phyloP scores from a whole-genome alignment of 2,113 vertebrate species.

The Microtus montanus region DNA sequence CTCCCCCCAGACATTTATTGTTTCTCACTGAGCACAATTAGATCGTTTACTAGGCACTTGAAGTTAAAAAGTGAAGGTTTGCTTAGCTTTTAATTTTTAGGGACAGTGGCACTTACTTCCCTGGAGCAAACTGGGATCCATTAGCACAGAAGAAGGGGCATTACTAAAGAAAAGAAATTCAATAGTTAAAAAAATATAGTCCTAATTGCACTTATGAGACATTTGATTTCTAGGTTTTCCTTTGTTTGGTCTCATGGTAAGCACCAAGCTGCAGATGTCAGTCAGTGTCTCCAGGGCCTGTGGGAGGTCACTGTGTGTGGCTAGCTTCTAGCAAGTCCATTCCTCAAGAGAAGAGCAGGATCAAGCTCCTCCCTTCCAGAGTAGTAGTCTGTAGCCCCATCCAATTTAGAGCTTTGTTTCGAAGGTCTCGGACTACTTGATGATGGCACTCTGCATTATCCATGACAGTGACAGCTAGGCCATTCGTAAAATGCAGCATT shows the following conservation, averaged over 20 bases:
- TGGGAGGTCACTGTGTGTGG: neutral
- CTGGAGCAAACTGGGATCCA: neutral
- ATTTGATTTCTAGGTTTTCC: neutral
- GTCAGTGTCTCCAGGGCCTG: neutral
- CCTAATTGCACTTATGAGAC: neutral
- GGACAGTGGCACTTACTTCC: fast-evolving
- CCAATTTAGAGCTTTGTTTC: constrained; percentile 1
- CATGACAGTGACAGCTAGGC: neutral
- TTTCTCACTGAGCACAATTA: neutral
- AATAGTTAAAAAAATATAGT: neutral
- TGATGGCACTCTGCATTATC: neutral
- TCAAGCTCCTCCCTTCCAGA: neutral
- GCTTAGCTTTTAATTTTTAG: neutral
- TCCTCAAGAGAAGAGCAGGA: neutral
- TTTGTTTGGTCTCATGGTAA: neutral
- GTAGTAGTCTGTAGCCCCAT: neutral
- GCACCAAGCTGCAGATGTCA: neutral
- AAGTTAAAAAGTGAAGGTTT: neutral
- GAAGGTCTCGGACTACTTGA: neutral
- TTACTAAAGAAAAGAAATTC: neutral
- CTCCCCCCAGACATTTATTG: neutral
- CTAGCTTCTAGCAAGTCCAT: neutral
- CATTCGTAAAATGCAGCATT: neutral
- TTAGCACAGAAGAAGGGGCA: neutral
- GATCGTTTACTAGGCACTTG: no score